phyloP scores from a whole-genome alignment of 2,113 vertebrate genomes.

The Physeter macrocephalus region DNA sequence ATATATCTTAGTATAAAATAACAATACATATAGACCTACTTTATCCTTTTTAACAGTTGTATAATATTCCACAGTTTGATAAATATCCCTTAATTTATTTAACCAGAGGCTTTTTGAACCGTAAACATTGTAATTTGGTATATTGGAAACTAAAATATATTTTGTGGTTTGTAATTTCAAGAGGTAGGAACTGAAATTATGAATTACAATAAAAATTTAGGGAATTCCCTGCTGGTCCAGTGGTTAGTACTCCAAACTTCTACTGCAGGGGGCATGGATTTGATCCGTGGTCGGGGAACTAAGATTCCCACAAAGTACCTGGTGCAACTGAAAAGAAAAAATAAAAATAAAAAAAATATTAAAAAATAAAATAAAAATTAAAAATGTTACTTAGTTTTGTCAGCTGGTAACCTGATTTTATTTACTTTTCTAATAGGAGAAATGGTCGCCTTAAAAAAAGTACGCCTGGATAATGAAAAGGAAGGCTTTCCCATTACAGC shows the following conservation, averaged over 20 bases:
- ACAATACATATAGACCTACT: not conserved
- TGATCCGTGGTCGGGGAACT: not conserved
- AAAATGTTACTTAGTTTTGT: not conserved
- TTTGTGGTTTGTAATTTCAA: slow-evolving; percentile 15
- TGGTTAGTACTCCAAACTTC: not conserved
- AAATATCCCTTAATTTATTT: not conserved
- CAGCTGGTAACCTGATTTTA: slow-evolving; percentile 42
- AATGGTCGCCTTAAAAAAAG: slow-evolving; percentile 90
- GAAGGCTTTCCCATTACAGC: slow-evolving; percentile 92
- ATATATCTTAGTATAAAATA: not conserved
- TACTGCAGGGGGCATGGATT: not conserved
- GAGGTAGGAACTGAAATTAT: not conserved
- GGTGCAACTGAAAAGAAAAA: not conserved
- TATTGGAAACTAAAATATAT: slow-evolving; percentile 7
- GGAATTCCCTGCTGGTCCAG: not conserved
- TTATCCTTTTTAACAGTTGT: not conserved
- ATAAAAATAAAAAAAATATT: not conserved
- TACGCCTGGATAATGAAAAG: slow-evolving; percentile 89
- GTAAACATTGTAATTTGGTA: not conserved
- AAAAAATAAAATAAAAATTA: not conserved
- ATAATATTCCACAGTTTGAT: not conserved
- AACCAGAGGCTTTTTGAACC: not conserved
- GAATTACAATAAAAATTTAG: slow-evolving; percentile 10
- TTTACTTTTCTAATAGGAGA: slow-evolving; percentile 80
- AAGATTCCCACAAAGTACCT: not conserved